Percentiles rank a stretch among this genome's conserved stretches.
These are phyloP conservation scores for Anarrhichthys ocellatus DNA, from an alignment of 2,113 vertebrate species.

Conservation along the genomic window DNA sequence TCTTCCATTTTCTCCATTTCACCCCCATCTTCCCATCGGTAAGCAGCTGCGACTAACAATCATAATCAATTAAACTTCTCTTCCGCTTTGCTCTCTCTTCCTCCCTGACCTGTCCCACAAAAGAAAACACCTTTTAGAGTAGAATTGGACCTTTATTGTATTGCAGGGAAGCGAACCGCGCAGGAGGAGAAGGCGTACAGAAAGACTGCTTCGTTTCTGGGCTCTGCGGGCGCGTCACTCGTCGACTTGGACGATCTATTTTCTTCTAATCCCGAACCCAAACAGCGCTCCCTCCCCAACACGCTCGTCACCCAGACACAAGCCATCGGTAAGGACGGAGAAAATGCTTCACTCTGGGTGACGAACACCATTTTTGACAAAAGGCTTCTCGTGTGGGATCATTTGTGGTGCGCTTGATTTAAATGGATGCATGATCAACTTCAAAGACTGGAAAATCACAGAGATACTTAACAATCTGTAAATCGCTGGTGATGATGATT, in stretches of 20 bases:
- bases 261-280: slow-evolving; percentile 75
- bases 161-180: slow-evolving; percentile 52
- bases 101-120: slow-evolving; percentile 51
- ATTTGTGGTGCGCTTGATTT: slow-evolving; percentile 33
- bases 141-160: slow-evolving; percentile 71
- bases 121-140: slow-evolving; percentile 79
- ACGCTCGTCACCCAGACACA: slow-evolving; percentile 72
- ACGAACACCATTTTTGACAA: neutral
- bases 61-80: slow-evolving; percentile 64
- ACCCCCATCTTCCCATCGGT: slow-evolving; percentile 20
- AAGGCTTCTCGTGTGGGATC: slow-evolving; percentile 28
- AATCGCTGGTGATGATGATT: neutral
- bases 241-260: slow-evolving; percentile 88
- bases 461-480: neutral
- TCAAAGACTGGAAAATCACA: slow-evolving; percentile 27
- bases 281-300: slow-evolving; percentile 39
- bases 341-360: slow-evolving; percentile 8
- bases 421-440: slow-evolving; percentile 38
- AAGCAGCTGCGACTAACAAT: slow-evolving; percentile 31
- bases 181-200: slow-evolving; percentile 62
- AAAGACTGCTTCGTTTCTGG: slow-evolving; percentile 86
- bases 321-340: slow-evolving; percentile 80
- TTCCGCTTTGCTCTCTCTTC: slow-evolving; percentile 70
- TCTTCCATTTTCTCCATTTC: slow-evolving; percentile 33
- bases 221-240: slow-evolving; percentile 83